Conservation (phyloP, 2,797 vertebrate genomes). For the Cossypha dichroa region DNA sequence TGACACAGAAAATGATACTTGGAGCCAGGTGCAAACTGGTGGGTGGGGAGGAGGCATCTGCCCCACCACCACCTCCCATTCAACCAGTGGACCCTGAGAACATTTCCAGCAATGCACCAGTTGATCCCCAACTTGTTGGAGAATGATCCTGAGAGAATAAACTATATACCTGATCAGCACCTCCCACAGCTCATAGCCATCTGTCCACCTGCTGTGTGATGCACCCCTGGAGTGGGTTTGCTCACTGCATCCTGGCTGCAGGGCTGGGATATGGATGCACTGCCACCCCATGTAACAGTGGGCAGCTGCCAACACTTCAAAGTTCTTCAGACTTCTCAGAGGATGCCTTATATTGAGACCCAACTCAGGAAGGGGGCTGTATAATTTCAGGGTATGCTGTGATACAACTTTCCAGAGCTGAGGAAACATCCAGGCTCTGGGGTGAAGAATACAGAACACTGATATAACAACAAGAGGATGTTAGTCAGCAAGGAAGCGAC, state of each 20-base stretch:
- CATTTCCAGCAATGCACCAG: not conserved
- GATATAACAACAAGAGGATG: no score
- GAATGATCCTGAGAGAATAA: not conserved
- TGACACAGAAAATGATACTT: not conserved
- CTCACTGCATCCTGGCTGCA: not conserved
- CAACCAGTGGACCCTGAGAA: not conserved
- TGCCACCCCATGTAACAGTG: not conserved
- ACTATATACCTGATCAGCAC: not conserved
- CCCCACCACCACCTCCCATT: not conserved
- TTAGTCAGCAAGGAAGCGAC: not conserved
- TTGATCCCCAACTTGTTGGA: not conserved
- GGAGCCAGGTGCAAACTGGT: not conserved
- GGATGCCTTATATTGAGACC: not conserved
- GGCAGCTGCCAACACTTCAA: not conserved
- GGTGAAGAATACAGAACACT: not conserved
- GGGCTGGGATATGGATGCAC: accelerated
- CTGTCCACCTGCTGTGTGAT: not conserved
- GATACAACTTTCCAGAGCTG: not conserved
- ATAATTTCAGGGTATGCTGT: not conserved
- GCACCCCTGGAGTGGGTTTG: not conserved
- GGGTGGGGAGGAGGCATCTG: not conserved
- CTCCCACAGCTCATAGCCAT: not conserved
- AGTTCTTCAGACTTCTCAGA: not conserved
- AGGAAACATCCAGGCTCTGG: not conserved
- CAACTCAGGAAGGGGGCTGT: accelerated